These are phyloP conservation scores for Acrossocheilus wenchowensis DNA, from an alignment of 2,797 vertebrate species.

Conservation along the genomic window DNA sequence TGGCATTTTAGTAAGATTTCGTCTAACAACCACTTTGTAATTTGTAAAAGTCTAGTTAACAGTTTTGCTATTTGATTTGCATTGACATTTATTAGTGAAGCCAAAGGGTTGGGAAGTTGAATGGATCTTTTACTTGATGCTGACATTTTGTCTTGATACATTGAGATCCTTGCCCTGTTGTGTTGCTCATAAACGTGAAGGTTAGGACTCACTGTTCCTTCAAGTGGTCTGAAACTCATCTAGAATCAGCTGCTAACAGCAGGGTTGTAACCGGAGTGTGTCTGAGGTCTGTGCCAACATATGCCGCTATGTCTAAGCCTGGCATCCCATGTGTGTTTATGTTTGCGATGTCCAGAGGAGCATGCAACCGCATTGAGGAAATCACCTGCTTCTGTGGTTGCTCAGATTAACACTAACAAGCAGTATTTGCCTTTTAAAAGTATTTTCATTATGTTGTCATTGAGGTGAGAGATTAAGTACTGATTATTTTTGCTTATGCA, in stretches of 20 bases:
- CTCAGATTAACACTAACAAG: conserved; percentile 15
- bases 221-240: conserved; percentile 12
- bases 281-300: conserved; percentile 28
- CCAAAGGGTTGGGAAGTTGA: not conserved
- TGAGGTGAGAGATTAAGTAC: not conserved
- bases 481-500: not conserved
- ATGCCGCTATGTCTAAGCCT: conserved; percentile 29
- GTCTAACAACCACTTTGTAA: not conserved
- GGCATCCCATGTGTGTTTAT: conserved; percentile 46
- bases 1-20: not conserved
- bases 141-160: not conserved
- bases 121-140: not conserved
- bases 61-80: not conserved
- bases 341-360: conserved; percentile 38
- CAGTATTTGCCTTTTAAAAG: not conserved
- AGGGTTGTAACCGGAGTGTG: conserved; percentile 47
- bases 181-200: conserved; percentile 13
- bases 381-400: conserved; percentile 6
- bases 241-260: conserved; percentile 34
- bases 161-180: not conserved
- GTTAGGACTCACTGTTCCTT: conserved; percentile 50
- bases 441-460: not conserved
- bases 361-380: not conserved
- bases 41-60: not conserved
- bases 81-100: not conserved